Conservation (phyloP, 2,797 vertebrate genomes). For the Acanthurus tractus region DNA sequence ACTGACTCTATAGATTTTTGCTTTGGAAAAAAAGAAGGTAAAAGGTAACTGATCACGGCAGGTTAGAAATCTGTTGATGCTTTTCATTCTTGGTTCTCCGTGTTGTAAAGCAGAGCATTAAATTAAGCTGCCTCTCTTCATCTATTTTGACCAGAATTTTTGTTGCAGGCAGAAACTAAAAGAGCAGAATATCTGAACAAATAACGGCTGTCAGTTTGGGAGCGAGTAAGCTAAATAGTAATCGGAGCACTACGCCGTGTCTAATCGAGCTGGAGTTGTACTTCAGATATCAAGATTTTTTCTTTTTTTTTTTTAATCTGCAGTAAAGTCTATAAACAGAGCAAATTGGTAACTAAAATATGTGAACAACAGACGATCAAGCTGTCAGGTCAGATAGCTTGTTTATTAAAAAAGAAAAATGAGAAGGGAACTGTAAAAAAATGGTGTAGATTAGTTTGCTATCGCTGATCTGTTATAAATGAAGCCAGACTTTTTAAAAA, state of each 20-base stretch:
- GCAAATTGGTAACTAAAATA: too few relatives aligned
- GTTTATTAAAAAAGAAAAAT: too few relatives aligned
- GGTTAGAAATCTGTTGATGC: slow-evolving; percentile 42
- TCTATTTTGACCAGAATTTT: slow-evolving; percentile 1
- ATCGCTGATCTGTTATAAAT: not conserved
- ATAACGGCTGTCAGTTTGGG: not conserved
- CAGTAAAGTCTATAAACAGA: not conserved
- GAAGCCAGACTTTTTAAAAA: not conserved
- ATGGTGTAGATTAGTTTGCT: too few relatives aligned
- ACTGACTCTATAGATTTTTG: slow-evolving; percentile 37
- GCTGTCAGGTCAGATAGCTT: too few relatives aligned
- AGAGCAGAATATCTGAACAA: slow-evolving; percentile 1
- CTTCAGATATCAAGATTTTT: not conserved
- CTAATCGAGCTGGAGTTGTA: slow-evolving; percentile 11
- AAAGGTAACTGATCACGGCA: slow-evolving; percentile 32
- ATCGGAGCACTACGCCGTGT: not conserved
- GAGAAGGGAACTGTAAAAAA: too few relatives aligned
- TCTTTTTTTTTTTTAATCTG: slow-evolving; percentile 19
- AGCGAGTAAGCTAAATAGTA: slow-evolving; percentile 1
- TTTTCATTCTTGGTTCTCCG: slow-evolving; percentile 43
- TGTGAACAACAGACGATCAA: too few relatives aligned
- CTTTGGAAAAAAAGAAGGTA: not conserved
- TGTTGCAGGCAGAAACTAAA: slow-evolving; percentile 7
- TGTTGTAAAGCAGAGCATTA: slow-evolving; percentile 31
- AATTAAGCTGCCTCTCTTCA: slow-evolving; percentile 12